A percentile compares a stretch with the other conserved stretches of the same genome.
Evolutionary conservation across 2,888 invertebrate species (phyloP).

Genomic region (Tipula confusa): DNA sequence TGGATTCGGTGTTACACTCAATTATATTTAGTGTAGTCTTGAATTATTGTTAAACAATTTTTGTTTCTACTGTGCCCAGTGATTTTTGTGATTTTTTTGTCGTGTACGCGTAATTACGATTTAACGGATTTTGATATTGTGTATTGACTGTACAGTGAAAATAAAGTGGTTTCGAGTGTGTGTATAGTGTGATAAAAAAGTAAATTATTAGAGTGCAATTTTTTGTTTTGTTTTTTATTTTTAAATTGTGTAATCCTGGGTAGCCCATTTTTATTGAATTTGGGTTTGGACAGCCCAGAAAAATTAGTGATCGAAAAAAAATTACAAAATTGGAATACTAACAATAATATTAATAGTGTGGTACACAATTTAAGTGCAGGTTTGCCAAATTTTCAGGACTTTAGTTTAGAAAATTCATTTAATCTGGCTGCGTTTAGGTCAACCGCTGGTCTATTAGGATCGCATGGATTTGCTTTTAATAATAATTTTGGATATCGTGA

Average conservation of each 20-base stretch:
- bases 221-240: too few relatives aligned
- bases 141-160: too few relatives aligned
- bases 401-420: constrained; percentile 39
- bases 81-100: too few relatives aligned
- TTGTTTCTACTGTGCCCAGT: too few relatives aligned
- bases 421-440: constrained; percentile 45
- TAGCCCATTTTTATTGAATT: constrained; percentile 49
- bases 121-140: too few relatives aligned
- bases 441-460: constrained; percentile 38
- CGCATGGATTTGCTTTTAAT: constrained; percentile 40
- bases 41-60: too few relatives aligned
- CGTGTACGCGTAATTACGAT: too few relatives aligned
- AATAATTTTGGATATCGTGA: constrained; percentile 37
- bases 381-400: not conserved
- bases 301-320: constrained; percentile 4
- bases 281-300: constrained; percentile 47
- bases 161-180: too few relatives aligned
- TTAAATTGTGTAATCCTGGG: too few relatives aligned
- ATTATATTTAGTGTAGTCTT: not conserved
- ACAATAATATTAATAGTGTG: not conserved
- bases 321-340: constrained; percentile 20
- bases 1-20: constrained; percentile 13
- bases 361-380: not conserved
- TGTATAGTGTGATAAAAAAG: too few relatives aligned
- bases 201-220: too few relatives aligned